Percentiles rank a stretch among this genome's conserved stretches.
Evolutionary conservation across 2,113 vertebrate species (phyloP).

Genomic region (Cynocephalus volans): DNA sequence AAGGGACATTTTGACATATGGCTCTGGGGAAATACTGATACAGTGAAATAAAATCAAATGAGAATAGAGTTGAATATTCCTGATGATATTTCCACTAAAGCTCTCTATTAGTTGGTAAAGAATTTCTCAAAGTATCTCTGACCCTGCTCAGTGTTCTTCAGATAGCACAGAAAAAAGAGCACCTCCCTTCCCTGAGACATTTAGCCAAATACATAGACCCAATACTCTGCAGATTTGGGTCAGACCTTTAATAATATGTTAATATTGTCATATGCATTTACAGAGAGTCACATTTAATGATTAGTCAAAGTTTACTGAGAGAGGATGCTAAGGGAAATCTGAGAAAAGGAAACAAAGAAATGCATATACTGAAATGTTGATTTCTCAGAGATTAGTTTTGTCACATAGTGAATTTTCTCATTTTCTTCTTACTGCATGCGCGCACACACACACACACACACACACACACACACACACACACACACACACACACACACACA

Average conservation of each 20-base stretch:
- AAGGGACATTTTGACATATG: constrained; percentile 14
- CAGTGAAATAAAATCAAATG: background rate
- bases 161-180: background rate
- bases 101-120: constrained; percentile 23
- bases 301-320: background rate
- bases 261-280: background rate
- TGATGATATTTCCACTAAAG: background rate
- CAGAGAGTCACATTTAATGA: background rate
- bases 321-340: background rate
- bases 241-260: constrained; percentile 17
- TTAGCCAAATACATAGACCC: background rate
- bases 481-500: background rate
- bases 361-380: background rate
- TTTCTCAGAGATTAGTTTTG: background rate
- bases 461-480: background rate
- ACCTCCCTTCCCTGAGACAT: background rate
- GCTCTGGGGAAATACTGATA: constrained; percentile 39
- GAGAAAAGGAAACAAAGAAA: background rate
- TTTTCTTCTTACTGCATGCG: background rate
- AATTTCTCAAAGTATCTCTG: constrained; percentile 25
- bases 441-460: no score
- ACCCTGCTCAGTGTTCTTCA: background rate
- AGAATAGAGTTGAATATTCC: constrained; percentile 20
- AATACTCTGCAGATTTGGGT: background rate
- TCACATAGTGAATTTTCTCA: background rate